Conservation (phyloP, 92 coral and sea anemone species). For the Zoanthus gigantus region DNA sequence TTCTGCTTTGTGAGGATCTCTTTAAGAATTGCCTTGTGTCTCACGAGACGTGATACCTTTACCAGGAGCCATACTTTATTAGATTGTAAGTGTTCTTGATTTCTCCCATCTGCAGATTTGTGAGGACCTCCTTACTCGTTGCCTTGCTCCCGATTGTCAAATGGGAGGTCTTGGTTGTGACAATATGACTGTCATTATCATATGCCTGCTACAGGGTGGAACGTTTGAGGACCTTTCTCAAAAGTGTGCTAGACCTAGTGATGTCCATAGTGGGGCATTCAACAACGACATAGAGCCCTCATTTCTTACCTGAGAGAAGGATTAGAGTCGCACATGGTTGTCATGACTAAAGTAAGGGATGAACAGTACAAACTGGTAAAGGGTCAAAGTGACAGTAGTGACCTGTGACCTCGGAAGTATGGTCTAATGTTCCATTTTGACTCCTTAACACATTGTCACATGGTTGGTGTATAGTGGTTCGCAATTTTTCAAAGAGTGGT, state of each 20-base stretch:
- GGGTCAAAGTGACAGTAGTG: not conserved
- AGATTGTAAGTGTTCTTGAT: not conserved
- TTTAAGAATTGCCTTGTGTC: too few species aligned
- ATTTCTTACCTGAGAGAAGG: constrained; percentile 23
- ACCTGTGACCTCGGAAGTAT: not conserved
- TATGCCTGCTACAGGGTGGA: constrained; percentile 85
- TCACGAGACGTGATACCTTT: too few species aligned
- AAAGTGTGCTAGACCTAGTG: constrained; percentile 87
- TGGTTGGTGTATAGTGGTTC: not conserved
- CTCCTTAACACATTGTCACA: not conserved
- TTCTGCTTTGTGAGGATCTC: too few species aligned
- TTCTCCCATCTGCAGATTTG: constrained; percentile 79
- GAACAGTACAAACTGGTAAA: not conserved
- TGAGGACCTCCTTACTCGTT: constrained; percentile 93
- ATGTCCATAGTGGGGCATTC: constrained; percentile 58
- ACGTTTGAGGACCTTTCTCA: constrained; percentile 89
- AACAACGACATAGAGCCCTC: constrained; percentile 36
- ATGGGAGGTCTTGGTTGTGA: constrained; percentile 99
- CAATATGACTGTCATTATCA: constrained; percentile 97
- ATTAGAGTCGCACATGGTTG: not conserved
- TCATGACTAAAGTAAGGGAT: constrained; percentile 14
- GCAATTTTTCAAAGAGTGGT: not conserved
- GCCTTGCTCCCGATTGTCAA: constrained; percentile 99
- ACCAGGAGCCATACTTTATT: too few species aligned
- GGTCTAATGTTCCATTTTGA: not conserved